These are phyloP conservation scores for Tinea pellionella DNA, from an alignment of 2,888 invertebrate species.

Conservation along the genomic window DNA sequence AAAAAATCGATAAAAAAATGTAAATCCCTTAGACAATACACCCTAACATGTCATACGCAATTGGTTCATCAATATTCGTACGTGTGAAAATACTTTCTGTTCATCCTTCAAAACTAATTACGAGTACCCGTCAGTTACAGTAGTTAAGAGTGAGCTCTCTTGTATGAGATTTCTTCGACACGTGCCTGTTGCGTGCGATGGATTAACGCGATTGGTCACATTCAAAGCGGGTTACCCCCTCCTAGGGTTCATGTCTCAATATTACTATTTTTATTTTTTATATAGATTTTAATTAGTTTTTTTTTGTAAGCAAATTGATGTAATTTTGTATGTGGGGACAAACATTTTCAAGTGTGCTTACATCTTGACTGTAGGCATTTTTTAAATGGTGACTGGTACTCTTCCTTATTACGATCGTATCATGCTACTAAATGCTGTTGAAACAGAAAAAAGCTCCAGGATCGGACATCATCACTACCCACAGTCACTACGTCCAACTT, in stretches of 20 bases:
- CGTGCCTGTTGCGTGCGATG: slow-evolving; percentile 39
- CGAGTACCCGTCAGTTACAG: neutral
- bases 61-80: no score
- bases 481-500: no score
- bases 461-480: no score
- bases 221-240: slow-evolving; percentile 20
- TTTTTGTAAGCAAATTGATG: no score
- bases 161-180: slow-evolving; percentile 20
- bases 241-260: slow-evolving; percentile 37
- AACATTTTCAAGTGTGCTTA: no score
- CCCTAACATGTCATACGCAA: no score
- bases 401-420: no score
- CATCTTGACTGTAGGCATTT: neutral
- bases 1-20: neutral
- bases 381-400: no score
- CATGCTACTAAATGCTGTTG: no score
- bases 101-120: neutral
- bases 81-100: neutral
- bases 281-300: neutral
- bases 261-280: slow-evolving; percentile 16
- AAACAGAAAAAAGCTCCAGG: no score
- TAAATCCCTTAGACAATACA: no score
- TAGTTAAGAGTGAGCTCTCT: neutral
- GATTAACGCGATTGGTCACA: slow-evolving; percentile 43
- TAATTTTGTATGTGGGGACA: no score